Percentiles rank a stretch among this genome's conserved stretches.
Evolutionary conservation across 2,113 vertebrate genomes (phyloP).

Genomic region (Okapia johnstoni): DNA sequence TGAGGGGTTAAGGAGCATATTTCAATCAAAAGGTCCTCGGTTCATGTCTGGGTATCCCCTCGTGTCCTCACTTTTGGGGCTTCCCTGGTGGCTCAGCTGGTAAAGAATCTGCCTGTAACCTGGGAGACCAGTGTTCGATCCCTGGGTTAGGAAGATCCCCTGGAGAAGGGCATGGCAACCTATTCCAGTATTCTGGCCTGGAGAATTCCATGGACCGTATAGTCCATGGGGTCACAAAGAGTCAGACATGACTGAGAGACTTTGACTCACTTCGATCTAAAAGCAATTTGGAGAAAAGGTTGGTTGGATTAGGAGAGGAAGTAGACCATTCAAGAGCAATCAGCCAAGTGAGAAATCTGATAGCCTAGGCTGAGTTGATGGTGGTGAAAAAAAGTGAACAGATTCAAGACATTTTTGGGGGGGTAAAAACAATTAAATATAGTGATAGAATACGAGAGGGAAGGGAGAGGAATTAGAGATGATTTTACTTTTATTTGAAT

Average conservation of each 20-base stretch:
- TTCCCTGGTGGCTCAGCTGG: not conserved
- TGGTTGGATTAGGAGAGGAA: not conserved
- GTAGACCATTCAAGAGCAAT: not conserved
- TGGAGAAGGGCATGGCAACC: not conserved
- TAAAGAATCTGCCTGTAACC: not conserved
- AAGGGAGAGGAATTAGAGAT: not conserved
- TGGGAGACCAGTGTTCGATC: not conserved
- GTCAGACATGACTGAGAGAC: accelerated
- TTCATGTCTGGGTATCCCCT: not conserved
- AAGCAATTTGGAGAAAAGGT: not conserved
- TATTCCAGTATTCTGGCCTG: not conserved
- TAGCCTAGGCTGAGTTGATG: not conserved
- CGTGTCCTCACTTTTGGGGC: not conserved
- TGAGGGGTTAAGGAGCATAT: not conserved
- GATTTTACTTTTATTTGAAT: not conserved
- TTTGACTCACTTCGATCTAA: not conserved
- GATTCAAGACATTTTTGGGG: not conserved
- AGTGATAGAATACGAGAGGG: not conserved
- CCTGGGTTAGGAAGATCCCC: not conserved
- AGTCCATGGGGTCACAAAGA: not conserved
- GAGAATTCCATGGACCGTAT: not conserved
- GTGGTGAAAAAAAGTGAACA: not conserved
- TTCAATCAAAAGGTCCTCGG: accelerated
- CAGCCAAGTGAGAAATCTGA: not conserved
- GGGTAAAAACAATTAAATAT: not conserved